phyloP scores from a whole-genome alignment of 2,888 invertebrate genomes.

The Lapara coniferarum region DNA sequence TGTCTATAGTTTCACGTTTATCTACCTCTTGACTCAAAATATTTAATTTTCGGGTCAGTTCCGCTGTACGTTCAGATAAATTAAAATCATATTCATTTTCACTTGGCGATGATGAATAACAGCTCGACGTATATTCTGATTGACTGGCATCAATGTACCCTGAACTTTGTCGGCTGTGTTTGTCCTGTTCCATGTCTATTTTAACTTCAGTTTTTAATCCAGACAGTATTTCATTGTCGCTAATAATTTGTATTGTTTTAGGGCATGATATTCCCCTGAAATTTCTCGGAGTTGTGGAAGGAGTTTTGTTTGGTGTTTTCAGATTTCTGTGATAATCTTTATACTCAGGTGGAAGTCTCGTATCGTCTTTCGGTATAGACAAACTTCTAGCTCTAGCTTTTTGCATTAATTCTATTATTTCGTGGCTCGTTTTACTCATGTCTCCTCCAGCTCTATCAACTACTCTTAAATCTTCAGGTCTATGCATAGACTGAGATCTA shows the following conservation, averaged over 20 bases:
- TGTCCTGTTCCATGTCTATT: constrained; percentile 59
- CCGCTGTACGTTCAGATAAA: constrained; percentile 74
- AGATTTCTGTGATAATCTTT: constrained; percentile 72
- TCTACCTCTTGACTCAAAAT: constrained; percentile 71
- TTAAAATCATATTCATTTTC: constrained; percentile 81
- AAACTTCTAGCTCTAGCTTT: constrained; percentile 77
- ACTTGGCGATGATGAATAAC: constrained; percentile 79
- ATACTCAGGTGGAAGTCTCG: constrained; percentile 65
- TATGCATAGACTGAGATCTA: constrained; percentile 83
- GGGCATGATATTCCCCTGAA: constrained; percentile 76
- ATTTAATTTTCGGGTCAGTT: constrained; percentile 72
- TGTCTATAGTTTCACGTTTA: constrained; percentile 55
- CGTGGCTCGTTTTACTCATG: constrained; percentile 76
- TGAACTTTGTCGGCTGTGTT: constrained; percentile 70
- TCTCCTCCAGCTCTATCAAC: constrained; percentile 69
- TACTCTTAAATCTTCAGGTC: constrained; percentile 64
- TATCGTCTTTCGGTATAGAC: constrained; percentile 80
- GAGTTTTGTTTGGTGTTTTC: constrained; percentile 81
- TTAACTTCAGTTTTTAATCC: constrained; percentile 73
- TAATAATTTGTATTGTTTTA: constrained; percentile 81
- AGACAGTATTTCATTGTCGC: constrained; percentile 79
- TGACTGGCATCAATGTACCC: constrained; percentile 80
- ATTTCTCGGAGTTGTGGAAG: constrained; percentile 60
- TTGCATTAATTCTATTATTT: constrained; percentile 79
- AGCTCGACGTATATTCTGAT: constrained; percentile 80